These are phyloP conservation scores for Yoshiicerus persimilis DNA, from an alignment of 1,140 invertebrate genomes.

Conservation along the genomic window DNA sequence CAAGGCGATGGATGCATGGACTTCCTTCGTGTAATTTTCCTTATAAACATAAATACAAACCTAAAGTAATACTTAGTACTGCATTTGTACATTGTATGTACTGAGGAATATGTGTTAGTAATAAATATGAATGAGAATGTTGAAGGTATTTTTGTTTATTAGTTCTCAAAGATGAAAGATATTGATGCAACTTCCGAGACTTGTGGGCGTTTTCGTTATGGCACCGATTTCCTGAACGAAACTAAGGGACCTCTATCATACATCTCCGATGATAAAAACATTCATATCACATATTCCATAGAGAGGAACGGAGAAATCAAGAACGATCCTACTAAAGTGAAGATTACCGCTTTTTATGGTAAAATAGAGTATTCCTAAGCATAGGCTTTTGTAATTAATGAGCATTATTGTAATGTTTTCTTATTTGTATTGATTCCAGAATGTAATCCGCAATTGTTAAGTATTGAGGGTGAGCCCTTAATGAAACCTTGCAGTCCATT, in stretches of 20 bases:
- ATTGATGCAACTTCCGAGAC: neutral
- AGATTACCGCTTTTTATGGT: neutral
- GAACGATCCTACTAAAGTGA: neutral
- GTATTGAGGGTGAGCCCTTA: neutral
- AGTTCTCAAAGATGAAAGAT: no score
- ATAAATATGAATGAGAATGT: no score
- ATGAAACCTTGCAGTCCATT: neutral
- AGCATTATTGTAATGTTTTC: neutral
- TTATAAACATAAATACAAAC: no score
- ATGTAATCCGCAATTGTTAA: neutral
- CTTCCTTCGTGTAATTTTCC: no score
- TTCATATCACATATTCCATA: neutral
- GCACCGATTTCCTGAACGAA: neutral
- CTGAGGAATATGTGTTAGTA: no score
- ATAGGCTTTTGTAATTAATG: neutral
- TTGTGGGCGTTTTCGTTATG: neutral
- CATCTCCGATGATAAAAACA: neutral
- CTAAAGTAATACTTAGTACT: no score
- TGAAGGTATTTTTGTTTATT: no score
- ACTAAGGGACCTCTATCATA: neutral
- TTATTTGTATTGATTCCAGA: neutral
- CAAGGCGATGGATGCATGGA: no score
- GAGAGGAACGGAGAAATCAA: neutral
- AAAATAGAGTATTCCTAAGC: neutral
- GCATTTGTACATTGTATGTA: no score